These are phyloP conservation scores for Eulemur rufifrons DNA, from an alignment of 2,113 vertebrate species.

Conservation along the genomic window DNA sequence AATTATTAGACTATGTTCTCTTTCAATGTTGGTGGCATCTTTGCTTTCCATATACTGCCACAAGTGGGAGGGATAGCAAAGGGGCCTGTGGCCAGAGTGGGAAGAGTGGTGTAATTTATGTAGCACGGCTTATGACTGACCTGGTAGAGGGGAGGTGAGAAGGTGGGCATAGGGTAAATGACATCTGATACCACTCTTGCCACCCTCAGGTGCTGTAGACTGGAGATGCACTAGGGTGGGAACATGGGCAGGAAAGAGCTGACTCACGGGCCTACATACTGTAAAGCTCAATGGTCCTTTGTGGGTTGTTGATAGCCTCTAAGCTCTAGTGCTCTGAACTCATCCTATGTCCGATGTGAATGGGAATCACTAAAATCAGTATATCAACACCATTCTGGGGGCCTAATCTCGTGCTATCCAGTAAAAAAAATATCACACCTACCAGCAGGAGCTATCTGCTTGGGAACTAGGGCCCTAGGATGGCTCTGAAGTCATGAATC, in stretches of 20 bases:
- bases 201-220: background rate
- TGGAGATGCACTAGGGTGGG: background rate
- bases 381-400: background rate
- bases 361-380: background rate
- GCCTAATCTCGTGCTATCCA: background rate
- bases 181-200: background rate
- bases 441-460: background rate
- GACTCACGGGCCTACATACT: background rate
- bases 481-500: background rate
- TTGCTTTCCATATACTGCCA: background rate
- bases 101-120: background rate
- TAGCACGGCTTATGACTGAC: background rate
- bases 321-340: background rate
- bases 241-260: background rate
- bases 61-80: background rate
- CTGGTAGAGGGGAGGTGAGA: background rate
- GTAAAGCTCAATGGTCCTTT: background rate
- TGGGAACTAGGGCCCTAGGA: background rate
- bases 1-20: background rate
- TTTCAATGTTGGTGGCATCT: background rate
- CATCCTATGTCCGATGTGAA: background rate
- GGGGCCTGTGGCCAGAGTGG: background rate
- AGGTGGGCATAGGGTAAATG: background rate
- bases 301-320: background rate
- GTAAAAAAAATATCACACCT: background rate